phyloP scores from a whole-genome alignment of 2,113 vertebrate genomes.

The Oryzias melastigma region DNA sequence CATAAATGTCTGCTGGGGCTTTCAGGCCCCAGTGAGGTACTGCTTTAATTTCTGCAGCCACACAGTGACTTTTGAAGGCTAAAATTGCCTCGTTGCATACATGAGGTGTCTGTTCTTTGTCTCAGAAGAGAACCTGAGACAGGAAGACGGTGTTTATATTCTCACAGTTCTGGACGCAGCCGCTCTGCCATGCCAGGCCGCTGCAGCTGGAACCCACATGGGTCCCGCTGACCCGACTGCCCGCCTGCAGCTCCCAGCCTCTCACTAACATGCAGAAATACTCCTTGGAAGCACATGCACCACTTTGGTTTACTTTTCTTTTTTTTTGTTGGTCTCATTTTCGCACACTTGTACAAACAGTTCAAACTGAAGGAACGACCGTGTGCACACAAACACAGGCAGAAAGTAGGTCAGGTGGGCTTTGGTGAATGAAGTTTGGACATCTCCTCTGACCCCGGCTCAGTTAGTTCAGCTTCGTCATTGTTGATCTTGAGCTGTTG shows the following conservation, averaged over 20 bases:
- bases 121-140: slow-evolving; percentile 32
- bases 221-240: slow-evolving; percentile 40
- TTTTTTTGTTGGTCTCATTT: neutral
- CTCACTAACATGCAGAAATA: slow-evolving; percentile 11
- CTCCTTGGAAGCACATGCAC: neutral
- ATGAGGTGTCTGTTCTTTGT: slow-evolving; percentile 36
- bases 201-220: slow-evolving; percentile 74
- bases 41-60: slow-evolving; percentile 20
- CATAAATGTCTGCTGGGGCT: slow-evolving; percentile 5
- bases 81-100: neutral
- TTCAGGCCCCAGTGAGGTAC: slow-evolving; percentile 19
- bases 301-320: neutral
- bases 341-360: slow-evolving; percentile 43
- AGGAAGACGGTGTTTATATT: slow-evolving; percentile 60
- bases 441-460: slow-evolving; percentile 12
- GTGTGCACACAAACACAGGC: slow-evolving; percentile 2
- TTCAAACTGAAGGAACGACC: slow-evolving; percentile 13
- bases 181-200: slow-evolving; percentile 31
- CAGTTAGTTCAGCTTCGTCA: slow-evolving; percentile 3
- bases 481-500: slow-evolving; percentile 1
- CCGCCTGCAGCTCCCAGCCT: slow-evolving; percentile 23
- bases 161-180: slow-evolving; percentile 1
- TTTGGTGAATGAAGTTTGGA: slow-evolving; percentile 10
- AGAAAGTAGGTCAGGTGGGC: slow-evolving; percentile 73
- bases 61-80: slow-evolving; percentile 15